Base-by-base conservation (phyloP, 2,888 invertebrate genomes). In the Scrobipalpa atriplicella region DNA sequence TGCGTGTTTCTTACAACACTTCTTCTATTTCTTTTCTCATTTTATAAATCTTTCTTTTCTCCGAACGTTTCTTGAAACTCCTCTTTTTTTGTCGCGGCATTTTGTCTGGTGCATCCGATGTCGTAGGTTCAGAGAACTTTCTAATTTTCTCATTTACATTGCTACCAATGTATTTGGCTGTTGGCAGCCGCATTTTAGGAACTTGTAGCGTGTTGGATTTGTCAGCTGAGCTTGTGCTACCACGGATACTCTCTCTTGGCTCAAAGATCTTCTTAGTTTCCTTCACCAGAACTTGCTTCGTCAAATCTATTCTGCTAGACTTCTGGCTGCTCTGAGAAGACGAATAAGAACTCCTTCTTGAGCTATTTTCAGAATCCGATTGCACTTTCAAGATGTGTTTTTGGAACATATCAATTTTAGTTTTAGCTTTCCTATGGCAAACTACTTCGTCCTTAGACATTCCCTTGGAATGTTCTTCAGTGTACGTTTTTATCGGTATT, bases 391-490 rank as follows among this genome's bases (percentile, higher is more conserved):
- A 80, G 69, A 93, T 90, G 67, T 91, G 89, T 71, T 89, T 92
- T 82, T 93, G 93, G 66, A 93, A 93, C 85, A 92, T 85, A 70
- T 93, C 92, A 6, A 93, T 93, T 74, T 90, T 90, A 0, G 84
- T 81, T 75, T 89, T 92, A 0, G 93, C 93, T 77, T 91, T 91
- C 58, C 83, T 88, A 67, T 89, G 86, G 68, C 90, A 92, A 8
- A 93, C 78, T 0, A 84, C 85, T 78, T 90, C 87, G 19, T 90
- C 90, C 75, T 87, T 89, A 0, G 81, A 82, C 74, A 81, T 80
- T n/a, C 84, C 84, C 73, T 70, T 81, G 0, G 80, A 82, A 68
- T 86, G 86, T 68, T 88, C 87, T 76, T 89, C 92, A 13, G 74
- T 78, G 66, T 93, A 93, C 0, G 92, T 86, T 71, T 88, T 86